These are phyloP conservation scores for Luscinia megarhynchos DNA, from an alignment of 2,797 vertebrate species.

Conservation along the genomic window DNA sequence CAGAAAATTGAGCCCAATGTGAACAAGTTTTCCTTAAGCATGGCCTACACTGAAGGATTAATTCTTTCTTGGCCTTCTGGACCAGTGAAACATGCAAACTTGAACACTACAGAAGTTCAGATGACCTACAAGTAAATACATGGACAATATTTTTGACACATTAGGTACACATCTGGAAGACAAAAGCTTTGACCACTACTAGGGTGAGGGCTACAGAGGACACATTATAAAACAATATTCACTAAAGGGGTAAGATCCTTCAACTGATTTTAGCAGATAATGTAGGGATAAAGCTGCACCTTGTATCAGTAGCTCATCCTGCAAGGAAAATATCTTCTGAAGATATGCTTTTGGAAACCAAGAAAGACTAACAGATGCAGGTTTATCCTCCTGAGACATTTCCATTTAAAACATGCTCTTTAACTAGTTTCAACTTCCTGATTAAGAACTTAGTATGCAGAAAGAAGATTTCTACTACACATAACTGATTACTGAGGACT, in stretches of 20 bases:
- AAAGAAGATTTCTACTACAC: neutral
- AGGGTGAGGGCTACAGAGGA: neutral
- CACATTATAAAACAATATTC: neutral
- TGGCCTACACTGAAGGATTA: neutral
- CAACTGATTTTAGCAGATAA: neutral
- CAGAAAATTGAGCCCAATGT: neutral
- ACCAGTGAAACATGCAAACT: neutral
- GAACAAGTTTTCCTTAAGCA: neutral
- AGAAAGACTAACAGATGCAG: neutral
- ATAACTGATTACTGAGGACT: neutral
- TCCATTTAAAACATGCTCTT: neutral
- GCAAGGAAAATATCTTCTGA: neutral
- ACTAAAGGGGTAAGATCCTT: neutral
- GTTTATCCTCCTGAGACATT: neutral
- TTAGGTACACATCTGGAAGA: neutral
- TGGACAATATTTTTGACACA: accelerated
- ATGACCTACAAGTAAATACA: neutral
- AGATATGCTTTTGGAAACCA: neutral
- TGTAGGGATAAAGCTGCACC: neutral
- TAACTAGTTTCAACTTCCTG: neutral
- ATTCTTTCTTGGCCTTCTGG: neutral
- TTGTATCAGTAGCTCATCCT: neutral
- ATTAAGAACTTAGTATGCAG: neutral
- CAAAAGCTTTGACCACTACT: neutral
- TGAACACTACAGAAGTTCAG: neutral